Base-by-base conservation (phyloP, 2,888 invertebrate species). In the Spodoptera picta region DNA sequence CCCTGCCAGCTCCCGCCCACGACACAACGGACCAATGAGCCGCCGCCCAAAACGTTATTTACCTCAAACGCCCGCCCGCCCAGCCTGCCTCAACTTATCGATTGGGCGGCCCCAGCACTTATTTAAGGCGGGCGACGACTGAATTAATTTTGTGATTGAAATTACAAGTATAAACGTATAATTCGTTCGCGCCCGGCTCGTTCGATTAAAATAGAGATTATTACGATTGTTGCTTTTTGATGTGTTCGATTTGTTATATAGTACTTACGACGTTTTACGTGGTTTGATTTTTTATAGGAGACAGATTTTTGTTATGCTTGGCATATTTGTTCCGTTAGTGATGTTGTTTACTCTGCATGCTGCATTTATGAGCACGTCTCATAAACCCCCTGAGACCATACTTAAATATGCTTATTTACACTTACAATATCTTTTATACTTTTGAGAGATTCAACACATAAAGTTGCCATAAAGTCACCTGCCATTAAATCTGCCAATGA, bases 141-240 rank as follows among this genome's bases (percentile, higher is more conserved):
- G 91, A 92, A 91, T 93, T 94, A 94, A 93, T 92, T 91, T 92
- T 92, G 92, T 93, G 94, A 94, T 94, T 93, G 91, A 89, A 91
- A 92, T 91, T 91, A 91, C 90, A 88, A 89, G 86, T 89, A 87
- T 87, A 86, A 88, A 84, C 83, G 86, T 83, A 87, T 89, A 90
- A 90, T 88, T 87, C 83, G 85, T 87, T 88, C 87, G 84, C 87
- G 88, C 87, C 82, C 75, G 82, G 80, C 77, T 87, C 83, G 87
- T 87, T 89, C 90, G 88, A 87, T 92, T 92, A 90, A 90, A 86
- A 87, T 83, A 83, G 77, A 67, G 78, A 70, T 82, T 86, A 83
- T 75, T 80, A 82, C 78, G 71, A 73, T 69, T 79, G 83, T 78
- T 79, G 75, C 58, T 71, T 80, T 80, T 70, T 79, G 72, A 73